Base-by-base conservation (phyloP, 2,888 invertebrate genomes). In the Brachycybe producta region DNA sequence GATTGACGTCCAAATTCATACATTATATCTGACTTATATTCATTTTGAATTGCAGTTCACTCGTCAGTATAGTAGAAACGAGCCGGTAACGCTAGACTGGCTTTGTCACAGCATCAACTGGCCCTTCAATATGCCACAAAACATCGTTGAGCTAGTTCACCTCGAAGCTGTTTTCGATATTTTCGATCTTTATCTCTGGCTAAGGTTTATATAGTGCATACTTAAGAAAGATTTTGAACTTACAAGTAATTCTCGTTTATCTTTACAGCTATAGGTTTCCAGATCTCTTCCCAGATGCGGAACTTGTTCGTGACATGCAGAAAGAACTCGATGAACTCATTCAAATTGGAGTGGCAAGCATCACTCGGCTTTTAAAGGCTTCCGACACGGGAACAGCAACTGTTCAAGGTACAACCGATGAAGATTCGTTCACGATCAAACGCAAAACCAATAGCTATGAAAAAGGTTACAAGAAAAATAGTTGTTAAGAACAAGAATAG, bases 111-210 rank as follows among this genome's bases (percentile, higher is more conserved):
- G 82, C 53, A 81, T 95, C 52, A 84, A 84, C 15, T 91, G 88
- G 85, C 95, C 97, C 1, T 74, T 91, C 49, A 73, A 78, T 48
- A 70, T 79, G 24, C 94, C 97, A 0, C 79, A 78, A 64, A 90
- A 83, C 0, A 82, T 97, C 24, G 71, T 81, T 55, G 92, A 97
- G 63, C 73, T 97, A 40, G 80, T 90, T 5, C 86, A 90, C 63
- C 71, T 98, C 49, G 97, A 98, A 69, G 77, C 84, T 1, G 84
- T 92, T 1, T 95, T 94, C 64, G 95, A 97, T 70, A 85, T 94
- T 2, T 73, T 98, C 54, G 97, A 98, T 67, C 73, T 94, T 32
- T 99, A 99, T 66, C 72, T 97, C 47, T 99, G 98, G 98, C 70
- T 98, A 45, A 87, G 86, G 82, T 84, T 68, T 64, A 60, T 55